Percentiles rank a stretch among this genome's conserved stretches.
Evolutionary conservation across 2,797 vertebrate species (phyloP).

Genomic region (Neosalanx taihuensis): DNA sequence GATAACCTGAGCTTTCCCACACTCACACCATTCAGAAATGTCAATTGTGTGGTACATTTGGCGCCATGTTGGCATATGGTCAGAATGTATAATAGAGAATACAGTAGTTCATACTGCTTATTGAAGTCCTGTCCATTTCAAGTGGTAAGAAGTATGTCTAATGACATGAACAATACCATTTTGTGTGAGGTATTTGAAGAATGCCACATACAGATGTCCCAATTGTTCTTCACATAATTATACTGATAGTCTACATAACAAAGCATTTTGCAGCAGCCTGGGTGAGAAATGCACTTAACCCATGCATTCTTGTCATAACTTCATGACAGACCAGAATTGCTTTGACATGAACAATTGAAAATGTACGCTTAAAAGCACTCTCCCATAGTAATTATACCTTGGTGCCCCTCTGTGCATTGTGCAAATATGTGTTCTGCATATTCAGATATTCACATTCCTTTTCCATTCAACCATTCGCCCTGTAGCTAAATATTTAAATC

Average conservation of each 20-base stretch:
- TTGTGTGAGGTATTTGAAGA: slow-evolving; percentile 12
- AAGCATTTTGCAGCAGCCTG: slow-evolving; percentile 24
- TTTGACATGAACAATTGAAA: slow-evolving; percentile 2
- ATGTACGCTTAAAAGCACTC: not conserved
- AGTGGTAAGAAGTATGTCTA: no score
- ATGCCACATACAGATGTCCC: slow-evolving; percentile 3
- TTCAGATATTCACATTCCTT: not conserved
- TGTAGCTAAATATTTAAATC: not conserved
- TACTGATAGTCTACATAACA: slow-evolving; percentile 16
- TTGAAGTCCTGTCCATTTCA: no score
- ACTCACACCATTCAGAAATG: slow-evolving; percentile 29
- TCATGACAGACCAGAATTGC: slow-evolving; percentile 6
- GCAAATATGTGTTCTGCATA: not conserved
- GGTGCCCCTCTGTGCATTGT: not conserved
- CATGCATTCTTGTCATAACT: slow-evolving; percentile 3
- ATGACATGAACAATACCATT: no score
- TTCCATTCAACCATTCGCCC: not conserved
- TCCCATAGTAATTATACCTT: not conserved
- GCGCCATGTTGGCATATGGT: slow-evolving; percentile 25
- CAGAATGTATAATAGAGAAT: not conserved
- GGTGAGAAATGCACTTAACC: slow-evolving; percentile 8
- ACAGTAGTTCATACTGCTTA: not conserved
- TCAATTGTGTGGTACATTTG: slow-evolving; percentile 27
- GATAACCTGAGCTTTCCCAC: slow-evolving; percentile 28
- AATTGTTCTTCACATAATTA: slow-evolving; percentile 17